These are phyloP conservation scores for Propithecus deckenii DNA, from an alignment of 2,797 vertebrate genomes.

Conservation along the genomic window DNA sequence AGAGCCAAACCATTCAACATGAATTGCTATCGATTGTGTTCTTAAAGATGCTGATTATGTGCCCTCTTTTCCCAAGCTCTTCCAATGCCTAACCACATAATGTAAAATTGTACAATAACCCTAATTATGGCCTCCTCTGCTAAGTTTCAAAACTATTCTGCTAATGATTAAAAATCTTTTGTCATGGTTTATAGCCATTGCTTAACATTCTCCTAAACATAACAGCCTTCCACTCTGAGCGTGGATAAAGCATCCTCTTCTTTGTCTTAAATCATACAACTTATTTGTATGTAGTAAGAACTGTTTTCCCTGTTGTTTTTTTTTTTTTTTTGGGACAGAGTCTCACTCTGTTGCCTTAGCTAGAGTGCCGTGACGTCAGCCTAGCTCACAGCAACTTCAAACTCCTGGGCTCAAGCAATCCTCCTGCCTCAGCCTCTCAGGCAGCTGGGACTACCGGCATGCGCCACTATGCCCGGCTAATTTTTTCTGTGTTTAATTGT, in stretches of 20 bases:
- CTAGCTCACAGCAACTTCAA: no score
- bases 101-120: neutral
- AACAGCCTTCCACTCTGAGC: neutral
- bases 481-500: no score
- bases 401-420: no score
- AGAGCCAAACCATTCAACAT: neutral
- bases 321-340: no score
- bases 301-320: neutral
- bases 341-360: no score
- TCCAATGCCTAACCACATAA: neutral
- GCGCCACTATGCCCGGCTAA: no score
- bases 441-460: no score
- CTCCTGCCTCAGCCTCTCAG: no score
- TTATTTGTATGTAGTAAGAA: neutral
- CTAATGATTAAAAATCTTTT: neutral
- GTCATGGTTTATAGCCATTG: neutral
- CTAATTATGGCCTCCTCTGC: neutral
- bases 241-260: neutral
- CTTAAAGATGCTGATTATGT: neutral
- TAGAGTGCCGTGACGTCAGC: no score
- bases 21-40: neutral
- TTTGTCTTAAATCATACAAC: neutral
- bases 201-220: neutral
- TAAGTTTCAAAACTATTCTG: slow-evolving; percentile 24
- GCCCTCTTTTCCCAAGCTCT: neutral